Evolutionary conservation across 1,140 invertebrate species (phyloP).

Genomic region (Caenorhabditis elegans): WBcel235 BX284603.4:9326501-9327000

Average conservation of each 20-base stretch:
- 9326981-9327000: no score
- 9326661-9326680: slow-evolving; percentile 37
- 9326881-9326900: slow-evolving; percentile 8
- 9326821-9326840: slow-evolving; percentile 20
- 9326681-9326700: slow-evolving; percentile 20
- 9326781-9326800: neutral
- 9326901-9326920: neutral
- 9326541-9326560: no score
- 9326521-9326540: no score
- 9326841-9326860: slow-evolving; percentile 3
- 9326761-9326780: neutral
- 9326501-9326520: slow-evolving; percentile 33
- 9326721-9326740: slow-evolving; percentile 35
- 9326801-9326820: neutral
- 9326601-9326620: slow-evolving; percentile 16
- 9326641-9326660: slow-evolving; percentile 31
- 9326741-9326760: neutral
- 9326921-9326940: no score
- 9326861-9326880: neutral
- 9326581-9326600: slow-evolving; percentile 34
- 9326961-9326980: no score
- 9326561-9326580: slow-evolving; percentile 38
- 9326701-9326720: slow-evolving; percentile 29
- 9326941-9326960: no score
- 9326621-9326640: slow-evolving; percentile 20